These are phyloP conservation scores for Mellilla xanthometata DNA, from an alignment of 2,888 invertebrate species.

Conservation along the genomic window DNA sequence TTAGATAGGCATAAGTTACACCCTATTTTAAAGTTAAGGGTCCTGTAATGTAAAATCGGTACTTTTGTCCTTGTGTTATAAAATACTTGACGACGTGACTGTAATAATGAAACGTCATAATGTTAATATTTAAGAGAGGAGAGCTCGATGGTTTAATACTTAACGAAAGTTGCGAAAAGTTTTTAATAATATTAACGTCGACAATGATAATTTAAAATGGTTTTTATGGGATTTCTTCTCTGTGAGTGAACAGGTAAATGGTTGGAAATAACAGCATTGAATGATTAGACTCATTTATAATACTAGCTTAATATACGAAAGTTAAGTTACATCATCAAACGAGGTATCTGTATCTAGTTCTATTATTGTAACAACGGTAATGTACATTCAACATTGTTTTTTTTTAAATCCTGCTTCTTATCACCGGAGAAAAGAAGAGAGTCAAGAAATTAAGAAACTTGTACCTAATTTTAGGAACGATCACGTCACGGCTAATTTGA, in stretches of 20 bases:
- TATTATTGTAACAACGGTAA: no score
- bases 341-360: no score
- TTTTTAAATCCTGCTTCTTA: no score
- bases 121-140: slow-evolving; percentile 23
- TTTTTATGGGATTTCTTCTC: slow-evolving; percentile 10
- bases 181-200: slow-evolving; percentile 22
- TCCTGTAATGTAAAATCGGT: slow-evolving; percentile 9
- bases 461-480: no score
- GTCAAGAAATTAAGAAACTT: no score
- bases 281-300: background rate
- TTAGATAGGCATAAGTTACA: no score
- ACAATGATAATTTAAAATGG: slow-evolving; percentile 17
- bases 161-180: slow-evolving; percentile 23
- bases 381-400: no score
- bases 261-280: slow-evolving; percentile 1
- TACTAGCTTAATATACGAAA: no score
- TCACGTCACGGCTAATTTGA: no score
- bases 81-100: slow-evolving; percentile 24
- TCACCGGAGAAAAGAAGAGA: no score
- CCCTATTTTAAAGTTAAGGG: slow-evolving; percentile 3
- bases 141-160: slow-evolving; percentile 25
- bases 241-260: slow-evolving; percentile 3
- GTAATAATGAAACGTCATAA: slow-evolving; percentile 20
- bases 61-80: slow-evolving; percentile 19
- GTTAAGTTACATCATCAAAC: no score